phyloP scores from a whole-genome alignment of 2,888 invertebrate species.

The Drosophila birchii region DNA sequence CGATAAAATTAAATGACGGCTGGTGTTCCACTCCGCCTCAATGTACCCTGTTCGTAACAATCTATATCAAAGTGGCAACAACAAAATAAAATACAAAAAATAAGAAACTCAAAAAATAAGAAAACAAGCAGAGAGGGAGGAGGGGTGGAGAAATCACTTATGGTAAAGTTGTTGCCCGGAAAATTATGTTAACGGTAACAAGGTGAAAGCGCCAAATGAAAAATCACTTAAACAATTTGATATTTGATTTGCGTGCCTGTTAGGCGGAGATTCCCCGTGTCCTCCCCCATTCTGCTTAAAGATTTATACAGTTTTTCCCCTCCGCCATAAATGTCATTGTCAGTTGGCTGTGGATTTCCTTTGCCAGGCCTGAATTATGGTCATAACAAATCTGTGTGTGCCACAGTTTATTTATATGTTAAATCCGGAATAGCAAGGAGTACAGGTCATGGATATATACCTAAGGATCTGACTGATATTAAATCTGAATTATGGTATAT shows the following conservation, averaged over 20 bases:
- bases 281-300: slow-evolving; percentile 49
- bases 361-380: slow-evolving; percentile 62
- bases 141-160: slow-evolving; percentile 65
- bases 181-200: slow-evolving; percentile 81
- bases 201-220: slow-evolving; percentile 81
- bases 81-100: slow-evolving; percentile 32
- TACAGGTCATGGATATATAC: not conserved
- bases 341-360: slow-evolving; percentile 60
- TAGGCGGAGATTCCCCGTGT: slow-evolving; percentile 8
- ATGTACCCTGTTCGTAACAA: slow-evolving; percentile 56
- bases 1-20: slow-evolving; percentile 80
- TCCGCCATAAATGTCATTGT: slow-evolving; percentile 68
- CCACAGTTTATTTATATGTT: slow-evolving; percentile 9
- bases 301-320: slow-evolving; percentile 64
- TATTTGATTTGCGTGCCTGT: slow-evolving; percentile 64
- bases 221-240: slow-evolving; percentile 82
- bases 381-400: slow-evolving; percentile 72
- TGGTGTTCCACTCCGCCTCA: slow-evolving; percentile 36
- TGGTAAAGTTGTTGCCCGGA: slow-evolving; percentile 63
- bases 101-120: slow-evolving; percentile 13
- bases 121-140: not conserved
- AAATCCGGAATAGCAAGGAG: not conserved
- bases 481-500: not conserved
- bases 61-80: slow-evolving; percentile 66
- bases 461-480: not conserved